Evolutionary conservation across 1,140 invertebrate genomes (phyloP).

Genomic region (Megalonaias nervosa): DNA sequence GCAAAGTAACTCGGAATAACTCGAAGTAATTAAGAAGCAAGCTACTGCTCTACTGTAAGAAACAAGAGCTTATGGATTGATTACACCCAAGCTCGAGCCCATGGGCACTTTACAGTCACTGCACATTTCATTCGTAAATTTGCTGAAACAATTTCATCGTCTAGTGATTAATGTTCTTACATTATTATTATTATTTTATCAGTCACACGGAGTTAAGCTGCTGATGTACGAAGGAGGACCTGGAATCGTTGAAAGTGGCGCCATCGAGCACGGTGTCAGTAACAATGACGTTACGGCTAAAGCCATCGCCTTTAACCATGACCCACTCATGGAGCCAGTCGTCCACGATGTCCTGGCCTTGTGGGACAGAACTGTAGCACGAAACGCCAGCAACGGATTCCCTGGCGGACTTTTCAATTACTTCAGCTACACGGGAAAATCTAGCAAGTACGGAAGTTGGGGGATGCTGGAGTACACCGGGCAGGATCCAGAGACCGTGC

Average conservation of each 20-base stretch:
- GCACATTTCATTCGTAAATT: background rate
- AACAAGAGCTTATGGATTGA: background rate
- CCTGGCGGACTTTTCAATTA: slow-evolving; percentile 57
- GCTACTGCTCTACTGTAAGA: too few relatives aligned
- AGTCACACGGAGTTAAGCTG: slow-evolving; percentile 44
- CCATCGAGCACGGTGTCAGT: slow-evolving; percentile 30
- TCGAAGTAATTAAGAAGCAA: too few relatives aligned
- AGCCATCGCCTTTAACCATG: slow-evolving; percentile 47
- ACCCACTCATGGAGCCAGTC: slow-evolving; percentile 36
- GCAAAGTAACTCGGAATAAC: too few relatives aligned
- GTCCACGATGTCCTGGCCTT: slow-evolving; percentile 37
- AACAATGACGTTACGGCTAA: slow-evolving; percentile 45
- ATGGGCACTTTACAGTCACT: background rate
- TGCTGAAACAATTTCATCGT: background rate
- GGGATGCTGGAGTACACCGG: slow-evolving; percentile 56
- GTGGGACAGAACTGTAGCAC: slow-evolving; percentile 36
- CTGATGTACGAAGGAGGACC: slow-evolving; percentile 57
- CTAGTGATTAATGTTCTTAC: too few relatives aligned
- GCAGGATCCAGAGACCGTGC: slow-evolving; percentile 45
- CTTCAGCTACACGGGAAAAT: slow-evolving; percentile 41
- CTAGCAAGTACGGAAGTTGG: slow-evolving; percentile 54
- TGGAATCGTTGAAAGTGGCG: slow-evolving; percentile 40
- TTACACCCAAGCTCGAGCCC: background rate
- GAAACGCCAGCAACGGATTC: background rate
- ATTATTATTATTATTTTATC: background rate